Base-by-base conservation (phyloP, 1,140 invertebrate species). In the Centruroides vittatus region DNA sequence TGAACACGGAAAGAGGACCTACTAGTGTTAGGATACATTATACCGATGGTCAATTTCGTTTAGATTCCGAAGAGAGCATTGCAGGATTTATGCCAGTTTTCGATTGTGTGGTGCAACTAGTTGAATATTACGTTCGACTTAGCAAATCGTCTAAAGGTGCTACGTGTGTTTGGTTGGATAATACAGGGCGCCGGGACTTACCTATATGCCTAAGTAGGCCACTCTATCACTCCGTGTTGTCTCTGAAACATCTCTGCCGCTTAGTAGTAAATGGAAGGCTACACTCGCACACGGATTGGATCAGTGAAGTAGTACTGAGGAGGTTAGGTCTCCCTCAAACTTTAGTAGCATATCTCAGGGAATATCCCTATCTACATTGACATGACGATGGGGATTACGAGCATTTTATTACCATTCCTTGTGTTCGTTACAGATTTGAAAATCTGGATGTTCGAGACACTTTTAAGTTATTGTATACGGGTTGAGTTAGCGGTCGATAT, bases 1-100 rank as follows among this genome's bases (percentile, higher is more conserved):
- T 92, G 8, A 87, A 91, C 72, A 92, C 88, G 0, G 78, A 81
- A n/a, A 74, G 81, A 47, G 89, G 89, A 2, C 87, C 88, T 1
- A 92, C 87, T 0, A 89, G 86, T 41, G 85, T 92, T 1, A 75
- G 90, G 47, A 79, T 93, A 13, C 80, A 84, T 57, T 89, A 85
- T 71, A 75, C 76, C 47, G 73, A 80, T 64, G 87, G 87, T 1
- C 78, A 79, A 61, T 93, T 90, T 77, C 75, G 81, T 35, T 75
- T 93, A 66, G 89, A 92, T 70, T 82, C 86, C 12, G 84, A 87
- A 59, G 78, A 81, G 0, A 76, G 78, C 12, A 68, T 86, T 8
- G 78, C 78, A 3, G 67, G 70, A 23, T 66, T 74, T 11, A 84
- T 91, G 80, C 88, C 89, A 0, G 74, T 79, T 23, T 91, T 92